Conservation (phyloP, 2,797 vertebrate species). For the Chanos chanos region DNA sequence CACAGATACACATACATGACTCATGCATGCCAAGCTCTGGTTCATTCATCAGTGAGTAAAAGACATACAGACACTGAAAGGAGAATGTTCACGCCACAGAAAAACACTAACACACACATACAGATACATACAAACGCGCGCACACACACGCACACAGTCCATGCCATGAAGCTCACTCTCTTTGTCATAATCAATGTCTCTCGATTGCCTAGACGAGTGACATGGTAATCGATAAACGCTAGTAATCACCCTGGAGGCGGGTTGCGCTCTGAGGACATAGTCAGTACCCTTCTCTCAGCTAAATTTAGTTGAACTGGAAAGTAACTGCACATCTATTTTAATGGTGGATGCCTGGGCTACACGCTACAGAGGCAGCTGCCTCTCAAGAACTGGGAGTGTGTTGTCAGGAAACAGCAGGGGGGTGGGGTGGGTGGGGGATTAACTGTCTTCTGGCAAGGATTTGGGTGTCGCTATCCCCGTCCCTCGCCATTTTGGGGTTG, state of each 20-base stretch:
- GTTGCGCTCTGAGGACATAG: constrained; percentile 48
- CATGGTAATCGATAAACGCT: constrained; percentile 8
- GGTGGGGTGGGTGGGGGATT: constrained; percentile 20
- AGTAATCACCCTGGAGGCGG: constrained; percentile 24
- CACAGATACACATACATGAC: constrained; percentile 12
- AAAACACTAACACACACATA: too few species aligned
- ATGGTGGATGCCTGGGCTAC: constrained; percentile 12
- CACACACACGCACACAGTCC: too few species aligned
- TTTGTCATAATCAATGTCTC: neutral
- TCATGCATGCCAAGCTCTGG: neutral
- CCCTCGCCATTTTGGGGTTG: constrained; percentile 7
- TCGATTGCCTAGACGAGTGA: neutral
- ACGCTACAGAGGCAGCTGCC: constrained; percentile 27
- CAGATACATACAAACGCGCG: too few species aligned
- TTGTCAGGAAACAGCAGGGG: neutral
- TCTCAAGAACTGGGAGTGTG: constrained; percentile 12
- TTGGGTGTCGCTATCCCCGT: constrained; percentile 38
- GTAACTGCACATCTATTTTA: constrained; percentile 21
- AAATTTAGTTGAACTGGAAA: constrained; percentile 57
- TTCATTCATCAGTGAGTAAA: neutral
- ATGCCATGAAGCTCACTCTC: neutral
- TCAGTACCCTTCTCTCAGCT: constrained; percentile 42
- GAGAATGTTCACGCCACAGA: neutral
- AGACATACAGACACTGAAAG: neutral
- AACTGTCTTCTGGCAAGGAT: constrained; percentile 39